Evolutionary conservation across 1,140 invertebrate species (phyloP).

Genomic region (Epicauta chinensis): DNA sequence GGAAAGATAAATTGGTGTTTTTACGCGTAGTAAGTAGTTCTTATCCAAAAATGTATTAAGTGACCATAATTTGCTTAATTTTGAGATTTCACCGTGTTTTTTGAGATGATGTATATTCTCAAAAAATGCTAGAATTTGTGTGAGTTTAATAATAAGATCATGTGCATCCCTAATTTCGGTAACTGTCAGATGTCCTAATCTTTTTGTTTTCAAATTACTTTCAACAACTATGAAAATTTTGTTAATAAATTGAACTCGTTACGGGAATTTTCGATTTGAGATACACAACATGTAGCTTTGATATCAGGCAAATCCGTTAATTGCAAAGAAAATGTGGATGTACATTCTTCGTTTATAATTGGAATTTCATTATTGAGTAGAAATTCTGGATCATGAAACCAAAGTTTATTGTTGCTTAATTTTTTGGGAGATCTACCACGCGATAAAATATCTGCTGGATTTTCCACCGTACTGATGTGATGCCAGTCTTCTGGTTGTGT

Average conservation of each 20-base stretch:
- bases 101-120: conserved; percentile 7
- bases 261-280: background rate
- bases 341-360: background rate
- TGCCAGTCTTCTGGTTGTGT: conserved; percentile 22
- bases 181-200: background rate
- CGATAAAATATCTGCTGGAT: conserved; percentile 44
- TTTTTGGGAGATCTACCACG: conserved; percentile 33
- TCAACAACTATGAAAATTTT: no score
- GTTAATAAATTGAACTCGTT: no score
- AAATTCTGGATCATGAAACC: conserved; percentile 37
- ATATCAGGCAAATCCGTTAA: background rate
- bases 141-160: conserved; percentile 1
- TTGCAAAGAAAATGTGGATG: background rate
- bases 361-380: background rate
- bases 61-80: conserved; percentile 9
- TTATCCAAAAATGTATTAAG: conserved; percentile 26
- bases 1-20: conserved; percentile 26
- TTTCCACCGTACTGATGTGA: conserved; percentile 20
- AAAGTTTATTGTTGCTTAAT: conserved; percentile 32
- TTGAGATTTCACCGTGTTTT: conserved; percentile 1
- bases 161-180: conserved; percentile 5
- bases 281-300: background rate
- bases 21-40: conserved; percentile 27
- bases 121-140: conserved; percentile 6
- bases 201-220: background rate